phyloP scores from a whole-genome alignment of 2,797 vertebrate genomes.

The Furcifer pardalis region DNA sequence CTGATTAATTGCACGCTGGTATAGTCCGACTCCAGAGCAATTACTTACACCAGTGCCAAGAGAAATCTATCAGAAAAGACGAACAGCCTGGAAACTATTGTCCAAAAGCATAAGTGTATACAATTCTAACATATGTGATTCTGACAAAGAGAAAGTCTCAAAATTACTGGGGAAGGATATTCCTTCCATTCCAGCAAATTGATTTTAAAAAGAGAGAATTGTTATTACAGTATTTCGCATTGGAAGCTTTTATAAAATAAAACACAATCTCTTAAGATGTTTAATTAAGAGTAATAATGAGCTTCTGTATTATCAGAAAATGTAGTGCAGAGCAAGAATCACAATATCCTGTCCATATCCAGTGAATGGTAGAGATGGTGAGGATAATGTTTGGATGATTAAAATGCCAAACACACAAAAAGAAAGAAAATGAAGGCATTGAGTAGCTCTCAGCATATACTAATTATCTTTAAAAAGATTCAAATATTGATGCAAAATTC shows the following conservation, averaged over 20 bases:
- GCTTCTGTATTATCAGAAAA: not conserved
- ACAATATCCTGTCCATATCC: not conserved
- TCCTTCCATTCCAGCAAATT: not conserved
- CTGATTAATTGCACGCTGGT: constrained; percentile 11
- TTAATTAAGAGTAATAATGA: not conserved
- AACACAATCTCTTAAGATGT: not conserved
- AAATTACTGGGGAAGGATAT: not conserved
- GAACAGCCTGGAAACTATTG: not conserved
- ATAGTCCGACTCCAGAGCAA: constrained; percentile 1
- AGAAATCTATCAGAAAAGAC: not conserved
- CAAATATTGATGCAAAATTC: not conserved
- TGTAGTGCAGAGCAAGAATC: not conserved
- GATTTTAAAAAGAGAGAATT: no score
- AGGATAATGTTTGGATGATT: not conserved
- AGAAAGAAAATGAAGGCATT: not conserved
- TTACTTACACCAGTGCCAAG: constrained; percentile 23
- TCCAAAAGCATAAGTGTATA: no score
- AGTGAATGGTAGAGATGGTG: not conserved
- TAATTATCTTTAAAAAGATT: not conserved
- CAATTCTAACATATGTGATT: no score
- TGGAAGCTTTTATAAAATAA: not conserved
- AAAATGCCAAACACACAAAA: not conserved
- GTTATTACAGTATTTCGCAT: not conserved
- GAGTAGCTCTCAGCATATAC: not conserved
- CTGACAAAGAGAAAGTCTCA: not conserved